Evolutionary conservation across 2,888 invertebrate genomes (phyloP), one percentile per base, ranked within the genome.

Genomic region (Diaprepes abbreviatus): DNA sequence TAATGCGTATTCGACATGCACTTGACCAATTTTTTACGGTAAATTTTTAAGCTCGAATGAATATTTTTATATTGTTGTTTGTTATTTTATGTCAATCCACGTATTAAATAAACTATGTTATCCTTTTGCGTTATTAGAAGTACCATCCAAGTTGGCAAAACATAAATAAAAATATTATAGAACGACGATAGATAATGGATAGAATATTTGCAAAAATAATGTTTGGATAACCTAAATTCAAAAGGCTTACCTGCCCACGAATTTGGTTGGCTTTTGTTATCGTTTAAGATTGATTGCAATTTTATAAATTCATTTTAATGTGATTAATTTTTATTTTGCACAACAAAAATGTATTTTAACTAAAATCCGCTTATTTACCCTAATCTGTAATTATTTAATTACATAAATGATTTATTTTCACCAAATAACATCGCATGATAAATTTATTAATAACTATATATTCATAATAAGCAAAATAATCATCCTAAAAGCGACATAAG

Each of bases 401-500:
- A 1, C 40, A 7, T 24, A 57, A 12, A 16, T 35, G 10, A 17
- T 16, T 45, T 48, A 35, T 60, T 60, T 60, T 6, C 19, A 9
- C 17, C 14, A 9, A 31, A n/a, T 10, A 40, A 16, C 31, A 43
- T 17, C 7, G 9, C 31, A 35, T 48, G 21, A 12, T 17, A 7
- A 28, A 48, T 6, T 28, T 60, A 35, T 45, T 21, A 60, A 48
- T 48, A 60, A n/a, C 12, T 35, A 17, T 17, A 33, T 35, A 21
- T 60, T 31, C 45, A 21, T 21, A 31, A 33, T 19, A 48, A 40
- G 43, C 50, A 2, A 31, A 62, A 54, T 54, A 67, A 54, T 45
- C 54, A 28, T 52, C 67, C 28, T 17, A 10, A 54, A 59, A 21
- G 52, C 36, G n/a, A 10, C 68, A 68, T 68, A 68, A 48, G 68